A percentile compares a stretch with the other conserved stretches of the same genome.
Conservation (phyloP, 2,113 vertebrate genomes). For the Herpetotheres cachinnans region DNA sequence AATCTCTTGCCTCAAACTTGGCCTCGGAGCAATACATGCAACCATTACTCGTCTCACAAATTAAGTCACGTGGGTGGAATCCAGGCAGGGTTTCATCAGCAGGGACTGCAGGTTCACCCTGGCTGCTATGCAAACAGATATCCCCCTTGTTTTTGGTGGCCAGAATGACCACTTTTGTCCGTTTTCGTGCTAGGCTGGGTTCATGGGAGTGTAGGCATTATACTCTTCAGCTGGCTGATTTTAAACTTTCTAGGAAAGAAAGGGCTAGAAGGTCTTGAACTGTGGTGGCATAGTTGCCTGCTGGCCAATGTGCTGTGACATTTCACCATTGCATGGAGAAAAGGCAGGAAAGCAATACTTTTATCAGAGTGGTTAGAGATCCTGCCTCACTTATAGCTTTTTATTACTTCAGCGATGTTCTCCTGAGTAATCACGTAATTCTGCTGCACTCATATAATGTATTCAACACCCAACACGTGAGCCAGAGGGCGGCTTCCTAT, state of each 20-base stretch:
- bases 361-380: background rate
- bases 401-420: background rate
- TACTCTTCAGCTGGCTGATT: background rate
- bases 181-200: background rate
- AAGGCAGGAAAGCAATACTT: background rate
- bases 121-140: background rate
- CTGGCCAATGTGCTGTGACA: background rate
- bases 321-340: background rate
- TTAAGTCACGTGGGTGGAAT: conserved; percentile 38
- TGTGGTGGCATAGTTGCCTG: background rate
- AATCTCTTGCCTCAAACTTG: conserved; percentile 64
- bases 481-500: background rate
- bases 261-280: background rate
- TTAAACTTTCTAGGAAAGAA: conserved; percentile 23
- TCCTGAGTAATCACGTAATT: background rate
- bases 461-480: background rate
- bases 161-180: background rate
- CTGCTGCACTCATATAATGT: background rate
- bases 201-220: background rate
- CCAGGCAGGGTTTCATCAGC: conserved; percentile 30
- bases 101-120: background rate
- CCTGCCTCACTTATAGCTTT: background rate
- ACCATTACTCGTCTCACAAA: background rate
- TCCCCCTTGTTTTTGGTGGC: background rate
- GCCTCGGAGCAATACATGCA: background rate